Evolutionary conservation across 2,113 vertebrate genomes (phyloP).

Genomic region (Pogonocichla stellata): DNA sequence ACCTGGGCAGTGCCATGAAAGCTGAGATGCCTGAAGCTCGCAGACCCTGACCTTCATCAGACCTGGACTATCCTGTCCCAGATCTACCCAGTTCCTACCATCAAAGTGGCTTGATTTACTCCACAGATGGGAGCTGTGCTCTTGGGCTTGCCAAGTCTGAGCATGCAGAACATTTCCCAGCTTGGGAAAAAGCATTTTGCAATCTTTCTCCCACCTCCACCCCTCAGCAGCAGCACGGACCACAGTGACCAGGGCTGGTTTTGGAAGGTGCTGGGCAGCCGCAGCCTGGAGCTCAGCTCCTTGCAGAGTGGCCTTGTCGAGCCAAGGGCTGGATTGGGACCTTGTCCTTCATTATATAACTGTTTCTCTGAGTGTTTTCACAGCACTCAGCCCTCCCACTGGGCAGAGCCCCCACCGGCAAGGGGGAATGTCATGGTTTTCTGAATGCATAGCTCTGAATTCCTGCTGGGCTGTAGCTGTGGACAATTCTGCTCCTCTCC

Average conservation of each 20-base stretch:
- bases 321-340: neutral
- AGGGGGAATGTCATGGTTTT: constrained; percentile 20
- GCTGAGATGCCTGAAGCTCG: neutral
- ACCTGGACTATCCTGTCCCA: neutral
- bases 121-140: neutral
- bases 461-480: fast-evolving
- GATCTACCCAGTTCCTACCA: neutral
- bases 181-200: neutral
- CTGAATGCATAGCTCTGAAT: constrained; percentile 12
- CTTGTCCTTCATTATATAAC: constrained; percentile 46
- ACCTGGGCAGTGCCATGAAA: neutral
- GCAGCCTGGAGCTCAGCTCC: neutral
- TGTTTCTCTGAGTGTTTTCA: neutral
- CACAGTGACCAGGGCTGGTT: fast-evolving
- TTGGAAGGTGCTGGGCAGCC: neutral
- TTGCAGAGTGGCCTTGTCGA: neutral
- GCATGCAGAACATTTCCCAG: neutral
- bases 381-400: neutral
- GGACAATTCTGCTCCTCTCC: neutral
- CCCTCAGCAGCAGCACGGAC: neutral
- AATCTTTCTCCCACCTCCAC: neutral
- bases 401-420: neutral
- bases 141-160: neutral
- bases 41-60: neutral
- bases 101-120: neutral